These are phyloP conservation scores for Mustelus asterias DNA, from an alignment of 2,113 vertebrate species.

Conservation along the genomic window DNA sequence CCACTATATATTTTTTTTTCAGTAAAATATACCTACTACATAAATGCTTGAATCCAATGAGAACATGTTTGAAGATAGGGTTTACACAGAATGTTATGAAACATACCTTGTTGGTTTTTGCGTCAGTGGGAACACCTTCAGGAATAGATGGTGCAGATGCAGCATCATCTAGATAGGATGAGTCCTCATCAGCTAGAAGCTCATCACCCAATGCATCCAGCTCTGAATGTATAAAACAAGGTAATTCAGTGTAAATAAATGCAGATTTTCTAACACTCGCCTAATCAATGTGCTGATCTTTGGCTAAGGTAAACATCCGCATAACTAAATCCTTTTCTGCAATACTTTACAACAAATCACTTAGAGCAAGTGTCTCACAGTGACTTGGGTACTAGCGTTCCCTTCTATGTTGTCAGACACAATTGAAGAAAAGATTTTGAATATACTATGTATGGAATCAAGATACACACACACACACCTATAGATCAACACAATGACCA, in stretches of 20 bases:
- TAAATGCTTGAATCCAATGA: not conserved
- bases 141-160: slow-evolving; percentile 84
- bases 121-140: slow-evolving; percentile 77
- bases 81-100: not conserved
- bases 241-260: not conserved
- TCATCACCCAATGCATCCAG: slow-evolving; percentile 91
- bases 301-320: not conserved
- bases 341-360: not conserved
- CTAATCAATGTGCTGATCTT: not conserved
- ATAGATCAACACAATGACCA: not conserved
- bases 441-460: not conserved
- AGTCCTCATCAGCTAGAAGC: slow-evolving; percentile 86
- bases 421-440: not conserved
- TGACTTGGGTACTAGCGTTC: not conserved
- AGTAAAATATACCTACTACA: not conserved
- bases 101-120: slow-evolving; percentile 77
- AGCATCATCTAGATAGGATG: slow-evolving; percentile 90
- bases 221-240: slow-evolving; percentile 60
- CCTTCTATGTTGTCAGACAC: not conserved
- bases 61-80: not conserved
- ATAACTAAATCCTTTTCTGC: not conserved
- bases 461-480: not conserved
- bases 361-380: not conserved
- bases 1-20: not conserved
- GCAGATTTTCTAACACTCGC: not conserved